Percentiles rank a stretch among this genome's conserved stretches.
Evolutionary conservation across 2,113 vertebrate species (phyloP).

Genomic region (Sterrhoptilus dennistouni): DNA sequence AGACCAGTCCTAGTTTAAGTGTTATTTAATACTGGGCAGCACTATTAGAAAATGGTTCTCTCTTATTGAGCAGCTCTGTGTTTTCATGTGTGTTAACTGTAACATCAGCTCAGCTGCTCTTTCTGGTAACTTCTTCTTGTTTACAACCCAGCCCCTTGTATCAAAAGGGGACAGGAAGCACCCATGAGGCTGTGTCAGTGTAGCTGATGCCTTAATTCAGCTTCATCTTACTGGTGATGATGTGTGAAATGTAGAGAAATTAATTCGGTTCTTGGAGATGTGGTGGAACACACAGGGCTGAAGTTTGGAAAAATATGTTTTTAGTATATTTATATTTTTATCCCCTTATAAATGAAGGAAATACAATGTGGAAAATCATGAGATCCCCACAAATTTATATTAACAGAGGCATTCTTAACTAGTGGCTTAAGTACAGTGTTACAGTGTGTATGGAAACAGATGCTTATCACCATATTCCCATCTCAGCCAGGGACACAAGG

Average conservation of each 20-base stretch:
- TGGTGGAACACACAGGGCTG: not conserved
- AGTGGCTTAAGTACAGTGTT: not conserved
- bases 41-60: not conserved
- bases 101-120: not conserved
- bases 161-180: not conserved
- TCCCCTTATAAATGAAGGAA: not conserved
- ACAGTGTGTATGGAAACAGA: not conserved
- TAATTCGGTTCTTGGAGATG: not conserved
- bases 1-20: not conserved
- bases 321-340: not conserved
- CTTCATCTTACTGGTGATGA: not conserved
- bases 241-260: not conserved
- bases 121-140: not conserved
- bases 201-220: not conserved
- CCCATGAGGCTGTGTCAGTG: not conserved
- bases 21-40: not conserved
- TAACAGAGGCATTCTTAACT: not conserved
- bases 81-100: not conserved
- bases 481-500: not conserved
- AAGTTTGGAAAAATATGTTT: not conserved
- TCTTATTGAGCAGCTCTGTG: not conserved
- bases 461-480: not conserved
- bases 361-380: not conserved
- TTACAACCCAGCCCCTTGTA: not conserved
- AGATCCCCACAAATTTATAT: not conserved